These are phyloP conservation scores for Brenthis daphne DNA, from an alignment of 2,888 invertebrate genomes.

Conservation along the genomic window DNA sequence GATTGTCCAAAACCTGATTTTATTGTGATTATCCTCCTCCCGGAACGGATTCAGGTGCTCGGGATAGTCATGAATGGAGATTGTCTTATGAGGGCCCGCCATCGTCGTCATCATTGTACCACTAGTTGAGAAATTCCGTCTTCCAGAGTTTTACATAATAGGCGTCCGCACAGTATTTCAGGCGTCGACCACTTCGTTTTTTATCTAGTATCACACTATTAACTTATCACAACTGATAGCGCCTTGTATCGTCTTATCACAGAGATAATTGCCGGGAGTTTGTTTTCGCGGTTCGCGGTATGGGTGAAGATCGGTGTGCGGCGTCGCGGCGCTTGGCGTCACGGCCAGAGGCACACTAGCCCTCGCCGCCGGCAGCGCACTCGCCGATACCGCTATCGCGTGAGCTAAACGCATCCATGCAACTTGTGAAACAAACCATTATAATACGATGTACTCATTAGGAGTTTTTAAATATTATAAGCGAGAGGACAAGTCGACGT, in stretches of 20 bases:
- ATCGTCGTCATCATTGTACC: conserved; percentile 66
- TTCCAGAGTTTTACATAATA: conserved; percentile 73
- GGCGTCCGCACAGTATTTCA: conserved; percentile 50
- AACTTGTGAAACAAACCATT: conserved; percentile 19
- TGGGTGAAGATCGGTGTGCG: conserved; percentile 25
- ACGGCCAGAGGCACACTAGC: conserved; percentile 62
- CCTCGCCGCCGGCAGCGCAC: conserved; percentile 29
- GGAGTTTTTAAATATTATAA: conserved; percentile 28
- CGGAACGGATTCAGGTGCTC: conserved; percentile 90
- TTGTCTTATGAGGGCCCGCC: conserved; percentile 73
- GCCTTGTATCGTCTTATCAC: conserved; percentile 71
- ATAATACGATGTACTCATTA: conserved; percentile 25
- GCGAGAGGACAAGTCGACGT: conserved; percentile 27
- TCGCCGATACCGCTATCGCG: conserved; percentile 41
- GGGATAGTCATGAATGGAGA: conserved; percentile 87
- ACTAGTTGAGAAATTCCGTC: conserved; percentile 51
- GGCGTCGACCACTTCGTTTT: conserved; percentile 68
- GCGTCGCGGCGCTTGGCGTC: conserved; percentile 63
- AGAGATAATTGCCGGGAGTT: conserved; percentile 69
- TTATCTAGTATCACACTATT: conserved; percentile 77
- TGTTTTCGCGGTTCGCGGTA: conserved; percentile 61
- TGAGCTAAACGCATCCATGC: conserved; percentile 27
- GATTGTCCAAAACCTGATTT: conserved; percentile 83
- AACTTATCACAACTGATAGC: conserved; percentile 73
- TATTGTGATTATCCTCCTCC: conserved; percentile 85